Base-by-base conservation (phyloP, 2,888 invertebrate genomes). In the Catotricha subobsoleta region DNA sequence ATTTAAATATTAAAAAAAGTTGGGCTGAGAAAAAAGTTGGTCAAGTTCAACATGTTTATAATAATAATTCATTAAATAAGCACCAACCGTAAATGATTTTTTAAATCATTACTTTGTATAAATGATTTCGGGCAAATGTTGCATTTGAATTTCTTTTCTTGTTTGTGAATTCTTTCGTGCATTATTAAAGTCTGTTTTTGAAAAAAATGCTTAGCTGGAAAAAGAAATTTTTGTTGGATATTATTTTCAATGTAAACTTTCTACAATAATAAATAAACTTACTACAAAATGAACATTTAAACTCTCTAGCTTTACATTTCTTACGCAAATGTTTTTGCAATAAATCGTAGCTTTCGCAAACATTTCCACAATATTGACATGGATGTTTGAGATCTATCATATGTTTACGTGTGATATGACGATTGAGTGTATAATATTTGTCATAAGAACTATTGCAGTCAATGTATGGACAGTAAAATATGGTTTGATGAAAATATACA, bases 171-270 rank as follows among this genome's bases (percentile, higher is more conserved):
- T 19, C 27, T n/a, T 10, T 25, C 13, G 18, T 40, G 40, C 27
- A 40, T 33, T 6, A 2, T n/a, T 12, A 33, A 34, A 6, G 34
- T 34, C 4, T n/a, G 15, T 12, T 19, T 40, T 19, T 25, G 19
- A 10, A 23, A 34, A 13, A 40, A 40, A n/a, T 4, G 16, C 19
- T 40, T 40, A n/a, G 13, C 40, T 40, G 16, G 9, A 37, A 36
- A 6, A 36, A 21, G 10, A 9, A 34, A 13, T 9, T 12, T 8
- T 13, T 21, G 9, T 3, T 37, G 5, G 18, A n/a, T 20, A 15
- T 2, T 3, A 28, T 18, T 18, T 28, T 8, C 4, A 21, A 5
- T 16, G 13, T 13, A 40, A 20, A 9, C 27, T 3, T 2, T 16
- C n/a, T 28, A 28, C 18, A 21, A 15, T 3, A 25, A 15, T 15